Evolutionary conservation across 2,888 invertebrate species (phyloP).

Genomic region (Heteromyza rotundicornis): DNA sequence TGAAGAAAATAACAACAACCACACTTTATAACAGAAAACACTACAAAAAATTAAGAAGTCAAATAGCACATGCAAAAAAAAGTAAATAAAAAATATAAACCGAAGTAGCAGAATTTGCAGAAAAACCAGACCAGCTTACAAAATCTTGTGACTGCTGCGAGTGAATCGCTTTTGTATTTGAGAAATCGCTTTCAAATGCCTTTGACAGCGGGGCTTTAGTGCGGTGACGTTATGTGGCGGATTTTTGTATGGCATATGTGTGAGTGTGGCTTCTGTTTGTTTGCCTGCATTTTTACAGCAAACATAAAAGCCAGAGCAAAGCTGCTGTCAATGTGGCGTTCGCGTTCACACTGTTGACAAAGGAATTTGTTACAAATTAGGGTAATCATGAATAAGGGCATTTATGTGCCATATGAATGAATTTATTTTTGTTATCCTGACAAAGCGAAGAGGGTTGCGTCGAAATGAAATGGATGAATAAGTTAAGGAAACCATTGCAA

Average conservation of each 20-base stretch:
- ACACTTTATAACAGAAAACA: no score
- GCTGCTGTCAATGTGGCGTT: no score
- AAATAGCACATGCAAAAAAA: no score
- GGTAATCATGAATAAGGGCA: conserved; percentile 24
- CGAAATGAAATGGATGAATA: no score
- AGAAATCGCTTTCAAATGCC: not conserved
- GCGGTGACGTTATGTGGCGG: conserved; percentile 26
- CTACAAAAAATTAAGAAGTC: no score
- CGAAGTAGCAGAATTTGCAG: conserved; percentile 21
- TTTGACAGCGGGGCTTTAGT: conserved; percentile 16
- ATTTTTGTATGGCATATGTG: no score
- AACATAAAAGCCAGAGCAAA: no score
- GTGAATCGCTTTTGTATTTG: not conserved
- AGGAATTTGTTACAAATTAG: conserved; percentile 22
- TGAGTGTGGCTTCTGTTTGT: no score
- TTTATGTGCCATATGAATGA: not conserved
- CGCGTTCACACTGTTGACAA: conserved; percentile 15
- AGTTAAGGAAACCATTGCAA: no score
- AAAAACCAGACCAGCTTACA: conserved; percentile 11
- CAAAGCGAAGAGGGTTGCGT: not conserved
- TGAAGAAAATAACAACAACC: not conserved
- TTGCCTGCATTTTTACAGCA: no score
- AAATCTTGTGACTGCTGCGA: not conserved
- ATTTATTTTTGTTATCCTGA: not conserved
- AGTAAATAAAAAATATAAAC: no score